Base-by-base conservation (phyloP, 2,888 invertebrate species). In the Dynastes maya region DNA sequence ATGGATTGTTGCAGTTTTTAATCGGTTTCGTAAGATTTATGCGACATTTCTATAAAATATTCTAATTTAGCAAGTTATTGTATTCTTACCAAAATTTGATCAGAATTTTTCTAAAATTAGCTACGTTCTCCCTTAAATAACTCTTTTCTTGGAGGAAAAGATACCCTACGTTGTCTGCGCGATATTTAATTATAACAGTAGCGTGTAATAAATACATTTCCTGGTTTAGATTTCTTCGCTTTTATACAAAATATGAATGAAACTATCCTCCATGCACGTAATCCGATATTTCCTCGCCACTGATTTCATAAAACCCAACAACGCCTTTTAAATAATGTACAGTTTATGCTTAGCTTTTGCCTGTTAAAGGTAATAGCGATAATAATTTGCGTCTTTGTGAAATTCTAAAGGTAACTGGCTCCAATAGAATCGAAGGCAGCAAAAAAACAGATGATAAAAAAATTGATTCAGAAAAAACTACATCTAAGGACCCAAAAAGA, bases 261-360 rank as follows among this genome's bases (percentile, higher is more conserved):
- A 49, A 22, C 27, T 2, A 45, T 68, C 22, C 49, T 49, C n/a
- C 22, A 29, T 27, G 22, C 11, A 16, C 6, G 68, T 49, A 68
- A 68, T 11, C 16, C 37, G 68, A 68, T 68, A 68, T 49, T 68
- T 68, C 49, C 49, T 49, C 22, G 27, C 27, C 68, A 51, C 16
- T 51, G 49, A 68, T 45, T 68, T 49, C 45, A 68, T 68, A 68
- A 68, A 67, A 68, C 27, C 49, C 29, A 22, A 49, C 22, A 49
- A 9, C 49, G 27, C 29, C 27, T 29, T 61, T 29, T 11, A n/a
- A 58, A 61, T 53, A 16, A 16, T 11, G 27, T 9, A 27, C 22
- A 22, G 11, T 27, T 61, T 61, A 27, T 22, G 29, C 22, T 8
- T 61, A 53, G 53, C 53, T 11, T 53, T 53, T n/a, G 13, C 13